phyloP scores from a whole-genome alignment of 1,140 invertebrate genomes.

The Trichogramma pretiosum region DNA sequence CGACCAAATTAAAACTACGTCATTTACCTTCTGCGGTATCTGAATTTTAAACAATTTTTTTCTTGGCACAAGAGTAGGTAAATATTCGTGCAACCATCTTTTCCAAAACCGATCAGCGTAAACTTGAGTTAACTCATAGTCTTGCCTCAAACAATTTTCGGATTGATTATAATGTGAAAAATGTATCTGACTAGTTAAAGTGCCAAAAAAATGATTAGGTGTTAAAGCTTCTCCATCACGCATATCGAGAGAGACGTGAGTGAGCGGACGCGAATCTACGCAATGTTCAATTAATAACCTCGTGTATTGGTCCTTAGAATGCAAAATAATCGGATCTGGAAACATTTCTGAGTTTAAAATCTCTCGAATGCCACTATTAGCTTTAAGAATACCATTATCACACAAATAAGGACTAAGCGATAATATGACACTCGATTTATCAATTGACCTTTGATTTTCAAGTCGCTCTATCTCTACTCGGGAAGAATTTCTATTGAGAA shows the following conservation, averaged over 20 bases:
- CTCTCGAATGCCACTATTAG: too few relatives aligned
- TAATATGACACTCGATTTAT: neutral
- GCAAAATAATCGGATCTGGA: neutral
- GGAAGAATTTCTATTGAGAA: neutral
- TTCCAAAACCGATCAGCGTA: slow-evolving; percentile 1
- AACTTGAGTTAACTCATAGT: slow-evolving; percentile 1
- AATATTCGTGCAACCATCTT: slow-evolving; percentile 10
- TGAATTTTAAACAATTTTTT: too few relatives aligned
- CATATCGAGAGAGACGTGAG: neutral
- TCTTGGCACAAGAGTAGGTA: slow-evolving; percentile 4
- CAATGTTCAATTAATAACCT: neutral
- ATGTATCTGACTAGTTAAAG: neutral
- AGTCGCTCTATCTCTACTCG: neutral
- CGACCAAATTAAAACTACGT: too few relatives aligned
- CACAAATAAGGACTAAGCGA: too few relatives aligned
- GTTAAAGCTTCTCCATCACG: slow-evolving; percentile 15
- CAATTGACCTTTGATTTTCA: neutral
- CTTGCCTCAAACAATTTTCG: neutral
- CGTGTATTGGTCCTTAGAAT: neutral
- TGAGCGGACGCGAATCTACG: slow-evolving; percentile 1
- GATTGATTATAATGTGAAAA: neutral
- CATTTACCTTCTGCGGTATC: too few relatives aligned
- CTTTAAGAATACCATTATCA: too few relatives aligned
- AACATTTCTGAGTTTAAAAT: neutral
- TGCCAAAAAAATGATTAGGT: slow-evolving; percentile 31